These are phyloP conservation scores for Oreamnos americanus DNA, from an alignment of 2,113 vertebrate species.

Conservation along the genomic window DNA sequence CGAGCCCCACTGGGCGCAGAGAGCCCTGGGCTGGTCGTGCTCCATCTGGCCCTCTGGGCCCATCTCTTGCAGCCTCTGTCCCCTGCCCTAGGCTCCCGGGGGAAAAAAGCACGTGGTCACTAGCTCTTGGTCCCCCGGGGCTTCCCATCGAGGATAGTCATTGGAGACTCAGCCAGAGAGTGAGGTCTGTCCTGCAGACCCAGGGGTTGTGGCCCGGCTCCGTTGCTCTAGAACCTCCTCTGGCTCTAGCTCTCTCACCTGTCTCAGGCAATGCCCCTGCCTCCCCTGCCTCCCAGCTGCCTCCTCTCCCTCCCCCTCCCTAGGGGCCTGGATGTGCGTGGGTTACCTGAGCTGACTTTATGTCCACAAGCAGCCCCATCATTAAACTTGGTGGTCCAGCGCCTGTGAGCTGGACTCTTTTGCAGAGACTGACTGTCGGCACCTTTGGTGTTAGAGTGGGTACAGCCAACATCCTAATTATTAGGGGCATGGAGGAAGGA, in stretches of 20 bases:
- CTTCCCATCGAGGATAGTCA: not conserved
- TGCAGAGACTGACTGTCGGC: not conserved
- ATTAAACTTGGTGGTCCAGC: fast-evolving
- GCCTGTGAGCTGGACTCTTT: not conserved
- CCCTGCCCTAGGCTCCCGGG: not conserved
- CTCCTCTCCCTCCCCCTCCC: no score
- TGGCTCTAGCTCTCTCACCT: not conserved
- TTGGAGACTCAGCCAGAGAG: not conserved
- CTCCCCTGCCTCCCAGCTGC: not conserved
- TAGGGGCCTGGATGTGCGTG: fast-evolving
- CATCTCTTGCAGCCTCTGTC: not conserved
- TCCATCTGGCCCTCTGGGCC: fast-evolving
- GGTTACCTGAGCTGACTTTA: not conserved
- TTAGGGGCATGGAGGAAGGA: not conserved
- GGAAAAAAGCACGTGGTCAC: fast-evolving
- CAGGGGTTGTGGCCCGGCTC: fast-evolving
- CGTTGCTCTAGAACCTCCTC: fast-evolving
- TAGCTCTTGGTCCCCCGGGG: not conserved
- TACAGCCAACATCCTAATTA: fast-evolving
- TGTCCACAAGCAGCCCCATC: not conserved
- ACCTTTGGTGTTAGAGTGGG: fast-evolving
- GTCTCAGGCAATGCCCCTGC: not conserved
- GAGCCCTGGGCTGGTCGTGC: fast-evolving
- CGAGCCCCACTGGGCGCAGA: fast-evolving
- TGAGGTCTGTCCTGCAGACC: no score